phyloP scores from a whole-genome alignment of 2,797 vertebrate genomes.

The Carcharodon carcharias region DNA sequence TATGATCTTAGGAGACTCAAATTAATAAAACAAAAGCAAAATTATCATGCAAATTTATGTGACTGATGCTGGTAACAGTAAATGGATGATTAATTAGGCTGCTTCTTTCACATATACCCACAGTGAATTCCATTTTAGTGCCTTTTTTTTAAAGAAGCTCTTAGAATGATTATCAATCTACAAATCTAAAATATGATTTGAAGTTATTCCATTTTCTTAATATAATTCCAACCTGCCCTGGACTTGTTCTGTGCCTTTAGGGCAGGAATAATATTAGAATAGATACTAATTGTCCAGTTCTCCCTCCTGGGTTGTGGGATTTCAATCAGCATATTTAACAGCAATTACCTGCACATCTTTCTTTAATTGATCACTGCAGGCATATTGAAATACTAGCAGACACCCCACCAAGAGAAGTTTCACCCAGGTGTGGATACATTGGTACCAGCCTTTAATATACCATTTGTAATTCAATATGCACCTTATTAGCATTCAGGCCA shows the following conservation, averaged over 20 bases:
- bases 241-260: slow-evolving; percentile 14
- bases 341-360: slow-evolving; percentile 29
- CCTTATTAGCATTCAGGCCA: background rate
- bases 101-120: background rate
- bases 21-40: slow-evolving; percentile 35
- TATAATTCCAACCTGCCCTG: background rate
- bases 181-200: slow-evolving; percentile 26
- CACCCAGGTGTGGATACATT: background rate
- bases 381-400: background rate
- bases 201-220: slow-evolving; percentile 9
- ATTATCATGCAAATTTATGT: slow-evolving; percentile 33
- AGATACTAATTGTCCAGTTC: slow-evolving; percentile 20
- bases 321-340: slow-evolving; percentile 25
- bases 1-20: slow-evolving; percentile 21
- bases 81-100: slow-evolving; percentile 19
- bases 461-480: background rate
- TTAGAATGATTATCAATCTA: slow-evolving; percentile 20
- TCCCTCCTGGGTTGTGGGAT: slow-evolving; percentile 1
- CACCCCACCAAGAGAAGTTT: background rate
- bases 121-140: background rate
- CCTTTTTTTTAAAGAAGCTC: background rate
- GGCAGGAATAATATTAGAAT: background rate
- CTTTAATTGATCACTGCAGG: slow-evolving; percentile 37
- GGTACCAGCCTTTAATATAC: background rate
- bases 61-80: background rate